Percentiles rank a stretch among this genome's conserved stretches.
These are phyloP conservation scores for Diploscapter pachys DNA, from an alignment of 1,140 invertebrate genomes.

Conservation along the genomic window DNA sequence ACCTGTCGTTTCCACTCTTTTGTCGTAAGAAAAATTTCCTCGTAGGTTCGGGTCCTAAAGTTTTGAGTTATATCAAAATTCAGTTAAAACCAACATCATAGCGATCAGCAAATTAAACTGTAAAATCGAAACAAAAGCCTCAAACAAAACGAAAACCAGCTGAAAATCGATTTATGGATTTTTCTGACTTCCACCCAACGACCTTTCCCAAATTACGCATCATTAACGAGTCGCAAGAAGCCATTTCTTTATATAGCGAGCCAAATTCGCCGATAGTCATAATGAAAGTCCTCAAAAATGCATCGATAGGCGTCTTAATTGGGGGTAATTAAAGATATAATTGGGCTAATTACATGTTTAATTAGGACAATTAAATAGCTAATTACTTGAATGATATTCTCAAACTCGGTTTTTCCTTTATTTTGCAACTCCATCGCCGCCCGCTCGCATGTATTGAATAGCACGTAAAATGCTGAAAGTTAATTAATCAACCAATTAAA, in stretches of 20 bases:
- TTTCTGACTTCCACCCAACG: too few relatives aligned
- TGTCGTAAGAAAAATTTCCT: constrained; percentile 83
- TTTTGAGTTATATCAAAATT: too few relatives aligned
- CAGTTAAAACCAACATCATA: constrained; percentile 70
- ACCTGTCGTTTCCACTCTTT: constrained; percentile 95
- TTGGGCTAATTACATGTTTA: too few relatives aligned
- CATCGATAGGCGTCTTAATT: constrained; percentile 72
- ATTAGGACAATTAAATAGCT: too few relatives aligned
- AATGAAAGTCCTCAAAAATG: constrained; percentile 90
- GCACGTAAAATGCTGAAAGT: constrained; percentile 79
- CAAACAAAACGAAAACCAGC: constrained; percentile 87
- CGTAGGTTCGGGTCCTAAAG: constrained; percentile 83
- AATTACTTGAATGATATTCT: not conserved
- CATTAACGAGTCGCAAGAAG: constrained; percentile 72
- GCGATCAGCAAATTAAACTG: constrained; percentile 97
- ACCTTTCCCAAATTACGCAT: constrained; percentile 69
- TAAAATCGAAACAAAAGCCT: constrained; percentile 88
- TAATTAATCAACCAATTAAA: constrained; percentile 7
- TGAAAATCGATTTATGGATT: constrained; percentile 56
- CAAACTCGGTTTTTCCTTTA: not conserved
- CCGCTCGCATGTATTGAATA: constrained; percentile 77
- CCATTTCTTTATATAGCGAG: constrained; percentile 83
- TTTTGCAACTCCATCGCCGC: constrained; percentile 10
- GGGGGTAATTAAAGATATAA: constrained; percentile 50
- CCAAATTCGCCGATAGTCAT: constrained; percentile 94